Conservation (phyloP, 2,113 vertebrate species). For the Myrmophylax atrothorax region DNA sequence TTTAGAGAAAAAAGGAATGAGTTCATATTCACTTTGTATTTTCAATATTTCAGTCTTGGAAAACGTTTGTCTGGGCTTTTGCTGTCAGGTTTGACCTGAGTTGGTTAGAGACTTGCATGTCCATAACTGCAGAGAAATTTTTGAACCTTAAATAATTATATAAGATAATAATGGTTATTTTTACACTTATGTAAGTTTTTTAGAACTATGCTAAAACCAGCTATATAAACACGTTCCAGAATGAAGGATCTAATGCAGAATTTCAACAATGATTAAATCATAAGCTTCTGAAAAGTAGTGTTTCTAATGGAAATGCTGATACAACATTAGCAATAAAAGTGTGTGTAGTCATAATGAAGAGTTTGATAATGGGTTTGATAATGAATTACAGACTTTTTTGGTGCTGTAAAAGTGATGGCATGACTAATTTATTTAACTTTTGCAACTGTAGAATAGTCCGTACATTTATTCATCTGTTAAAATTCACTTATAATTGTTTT, state of each 20-base stretch:
- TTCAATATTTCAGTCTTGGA: background rate
- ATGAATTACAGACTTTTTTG: background rate
- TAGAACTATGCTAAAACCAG: background rate
- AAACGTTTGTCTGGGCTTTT: background rate
- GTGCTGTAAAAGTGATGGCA: background rate
- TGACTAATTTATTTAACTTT: constrained; percentile 59
- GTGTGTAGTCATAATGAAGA: background rate
- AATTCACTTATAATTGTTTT: constrained; percentile 62
- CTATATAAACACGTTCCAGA: background rate
- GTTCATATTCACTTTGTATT: background rate
- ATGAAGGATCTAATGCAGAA: background rate
- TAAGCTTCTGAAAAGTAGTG: background rate
- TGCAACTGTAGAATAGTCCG: background rate
- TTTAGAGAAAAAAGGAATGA: background rate
- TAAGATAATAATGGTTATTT: background rate
- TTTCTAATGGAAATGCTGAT: constrained; percentile 21
- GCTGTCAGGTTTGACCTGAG: background rate
- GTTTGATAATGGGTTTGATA: constrained; percentile 11
- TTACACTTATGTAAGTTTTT: background rate
- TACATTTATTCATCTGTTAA: constrained; percentile 54
- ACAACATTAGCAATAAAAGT: background rate
- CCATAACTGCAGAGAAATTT: background rate
- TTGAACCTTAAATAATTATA: background rate
- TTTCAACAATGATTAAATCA: background rate
- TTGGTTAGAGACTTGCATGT: background rate